phyloP scores from a whole-genome alignment of 2,888 invertebrate genomes.

The Sarcophaga variegata region DNA sequence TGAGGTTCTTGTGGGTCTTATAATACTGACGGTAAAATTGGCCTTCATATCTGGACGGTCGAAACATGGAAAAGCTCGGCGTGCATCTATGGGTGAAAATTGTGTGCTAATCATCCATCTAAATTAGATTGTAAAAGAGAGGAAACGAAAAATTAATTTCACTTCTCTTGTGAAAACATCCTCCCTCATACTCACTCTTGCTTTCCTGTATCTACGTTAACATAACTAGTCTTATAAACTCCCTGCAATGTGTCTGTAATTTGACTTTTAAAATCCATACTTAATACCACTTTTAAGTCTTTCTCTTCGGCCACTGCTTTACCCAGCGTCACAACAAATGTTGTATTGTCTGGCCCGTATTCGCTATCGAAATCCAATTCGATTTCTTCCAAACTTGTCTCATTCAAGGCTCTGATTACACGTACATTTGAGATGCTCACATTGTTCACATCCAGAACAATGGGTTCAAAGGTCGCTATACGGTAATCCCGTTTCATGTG shows the following conservation, averaged over 20 bases:
- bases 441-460: conserved; percentile 80
- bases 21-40: conserved; percentile 87
- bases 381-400: conserved; percentile 72
- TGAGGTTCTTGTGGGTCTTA: conserved; percentile 82
- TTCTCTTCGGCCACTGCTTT: conserved; percentile 72
- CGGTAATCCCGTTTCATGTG: conserved; percentile 77
- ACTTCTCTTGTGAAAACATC: no score
- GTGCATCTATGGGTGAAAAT: conserved; percentile 90
- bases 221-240: conserved; percentile 83
- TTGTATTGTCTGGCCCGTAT: conserved; percentile 78
- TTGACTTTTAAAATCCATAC: conserved; percentile 83
- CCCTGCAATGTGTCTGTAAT: conserved; percentile 84
- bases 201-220: conserved; percentile 78
- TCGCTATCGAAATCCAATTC: conserved; percentile 79
- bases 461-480: conserved; percentile 77
- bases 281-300: conserved; percentile 81
- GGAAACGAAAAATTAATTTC: no score
- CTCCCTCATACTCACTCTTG: conserved; percentile 79
- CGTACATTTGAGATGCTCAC: conserved; percentile 79
- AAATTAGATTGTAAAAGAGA: no score
- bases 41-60: conserved; percentile 93
- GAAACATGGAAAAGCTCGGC: conserved; percentile 93
- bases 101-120: conserved; percentile 91
- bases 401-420: conserved; percentile 73
- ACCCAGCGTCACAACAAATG: conserved; percentile 77